Evolutionary conservation across 2,888 invertebrate genomes (phyloP), one percentile per base, ranked within the genome.

Genomic region (Eupsilia transversa): DNA sequence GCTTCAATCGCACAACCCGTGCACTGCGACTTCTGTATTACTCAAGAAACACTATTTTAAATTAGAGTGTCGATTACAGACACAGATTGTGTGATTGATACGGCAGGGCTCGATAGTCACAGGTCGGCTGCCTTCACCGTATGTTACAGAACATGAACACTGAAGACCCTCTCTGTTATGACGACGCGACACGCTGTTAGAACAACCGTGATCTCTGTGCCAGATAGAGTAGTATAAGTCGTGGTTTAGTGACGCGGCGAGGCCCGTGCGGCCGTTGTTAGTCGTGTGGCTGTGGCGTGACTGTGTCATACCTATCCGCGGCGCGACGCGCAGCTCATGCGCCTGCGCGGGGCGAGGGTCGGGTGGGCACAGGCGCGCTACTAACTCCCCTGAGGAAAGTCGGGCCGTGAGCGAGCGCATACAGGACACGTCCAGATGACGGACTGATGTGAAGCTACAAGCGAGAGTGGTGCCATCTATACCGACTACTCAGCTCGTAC

Each of bases 351-450:
- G 83, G 81, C 79, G 86, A 77, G 91, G 88, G 87, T n/a, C 33
- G 64, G 64, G n/a, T 6, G 89, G 77, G 91, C 95, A 95, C 85
- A 93, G 92, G 79, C 93, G 88, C 91, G 94, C 94, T 91, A 94
- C 87, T 89, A 93, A 91, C 88, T 91, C 91, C 90, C 96, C 95
- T 95, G 95, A 89, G 94, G 91, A 95, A 91, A 93, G 90, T 84
- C 83, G 81, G 90, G 77, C 79, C 72, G 76, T 83, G 80, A 87
- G 87, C 83, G 86, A 75, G 76, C 82, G 83, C 83, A 63, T 80
- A 69, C 74, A 70, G 78, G 65, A 54, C 73, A 77, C 77, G 76
- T 60, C 77, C 65, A 33, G 69, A 7, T 59, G 77, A 56, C 69
- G 77, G 67, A 20, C 76, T 60, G 69, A 73, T 70, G 79, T 72